Conservation (phyloP, 2,888 invertebrate species). For the Yponomeuta sedellus region DNA sequence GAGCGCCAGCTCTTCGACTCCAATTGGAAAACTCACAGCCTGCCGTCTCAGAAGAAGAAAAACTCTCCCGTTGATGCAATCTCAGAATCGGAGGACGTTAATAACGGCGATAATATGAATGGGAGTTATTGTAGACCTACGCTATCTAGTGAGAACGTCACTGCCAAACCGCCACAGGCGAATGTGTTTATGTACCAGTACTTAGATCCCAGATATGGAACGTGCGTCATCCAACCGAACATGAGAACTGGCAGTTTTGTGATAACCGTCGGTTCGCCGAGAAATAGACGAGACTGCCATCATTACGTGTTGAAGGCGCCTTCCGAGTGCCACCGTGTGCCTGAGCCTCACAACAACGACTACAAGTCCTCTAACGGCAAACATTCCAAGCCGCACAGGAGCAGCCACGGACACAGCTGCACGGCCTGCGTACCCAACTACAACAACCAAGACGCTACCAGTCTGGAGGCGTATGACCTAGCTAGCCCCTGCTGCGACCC, state of each 20-base stretch:
- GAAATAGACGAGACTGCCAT: conserved; percentile 80
- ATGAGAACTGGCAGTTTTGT: conserved; percentile 82
- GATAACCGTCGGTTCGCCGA: conserved; percentile 81
- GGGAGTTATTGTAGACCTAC: conserved; percentile 84
- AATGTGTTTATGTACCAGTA: conserved; percentile 80
- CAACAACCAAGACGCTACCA: conserved; percentile 83
- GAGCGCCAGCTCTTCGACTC: conserved; percentile 90
- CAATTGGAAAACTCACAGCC: conserved; percentile 93
- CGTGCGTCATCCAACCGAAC: conserved; percentile 82
- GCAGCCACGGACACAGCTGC: conserved; percentile 77
- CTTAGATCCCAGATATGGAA: conserved; percentile 82
- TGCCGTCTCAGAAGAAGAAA: conserved; percentile 90
- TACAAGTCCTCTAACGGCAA: conserved; percentile 49
- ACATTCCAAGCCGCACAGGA: conserved; percentile 52
- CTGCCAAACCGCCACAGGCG: conserved; percentile 63
- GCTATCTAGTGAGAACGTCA: conserved; percentile 87
- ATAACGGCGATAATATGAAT: conserved; percentile 65
- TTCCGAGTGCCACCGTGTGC: conserved; percentile 51
- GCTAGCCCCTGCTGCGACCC: conserved; percentile 92
- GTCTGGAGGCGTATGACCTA: conserved; percentile 89
- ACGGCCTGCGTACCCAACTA: conserved; percentile 82
- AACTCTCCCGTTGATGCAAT: conserved; percentile 71
- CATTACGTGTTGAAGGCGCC: conserved; percentile 79
- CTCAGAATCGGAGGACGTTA: conserved; percentile 55
- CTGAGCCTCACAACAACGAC: conserved; percentile 34